phyloP scores from a whole-genome alignment of 2,888 invertebrate species.

The Mechanitis messenoides region DNA sequence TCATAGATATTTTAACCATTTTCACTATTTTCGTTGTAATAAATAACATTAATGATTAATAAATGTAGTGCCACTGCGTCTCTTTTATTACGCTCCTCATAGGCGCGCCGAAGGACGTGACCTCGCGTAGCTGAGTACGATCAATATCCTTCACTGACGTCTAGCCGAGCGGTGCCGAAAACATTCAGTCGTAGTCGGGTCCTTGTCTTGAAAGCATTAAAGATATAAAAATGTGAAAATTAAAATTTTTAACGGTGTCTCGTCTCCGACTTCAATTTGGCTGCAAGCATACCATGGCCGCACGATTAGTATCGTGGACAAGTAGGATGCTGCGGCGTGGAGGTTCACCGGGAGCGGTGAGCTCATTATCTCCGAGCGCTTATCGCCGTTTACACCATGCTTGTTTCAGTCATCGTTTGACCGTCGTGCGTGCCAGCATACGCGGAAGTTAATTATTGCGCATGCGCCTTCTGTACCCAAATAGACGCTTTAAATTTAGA shows the following conservation, averaged over 20 bases:
- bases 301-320: conserved; percentile 63
- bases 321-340: conserved; percentile 66
- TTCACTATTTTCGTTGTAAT: neutral
- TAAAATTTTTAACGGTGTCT: conserved; percentile 15
- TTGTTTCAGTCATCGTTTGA: conserved; percentile 68
- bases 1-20: neutral
- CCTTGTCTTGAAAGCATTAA: conserved; percentile 61
- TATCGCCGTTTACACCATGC: conserved; percentile 60
- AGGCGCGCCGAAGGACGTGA: conserved; percentile 76
- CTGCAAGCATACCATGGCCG: conserved; percentile 45
- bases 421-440: conserved; percentile 71
- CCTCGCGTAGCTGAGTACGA: conserved; percentile 67
- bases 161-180: conserved; percentile 44
- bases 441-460: conserved; percentile 73
- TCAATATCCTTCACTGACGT: conserved; percentile 62
- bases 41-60: conserved; percentile 11
- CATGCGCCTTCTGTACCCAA: conserved; percentile 67
- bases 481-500: conserved; percentile 76
- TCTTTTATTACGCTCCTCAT: conserved; percentile 44
- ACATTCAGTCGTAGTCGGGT: conserved; percentile 60
- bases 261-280: no score
- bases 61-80: conserved; percentile 10
- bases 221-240: conserved; percentile 24
- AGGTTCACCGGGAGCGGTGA: conserved; percentile 73
- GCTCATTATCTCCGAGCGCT: conserved; percentile 67